phyloP scores from a whole-genome alignment of 2,113 vertebrate genomes.

The Eptesicus fuscus region DNA sequence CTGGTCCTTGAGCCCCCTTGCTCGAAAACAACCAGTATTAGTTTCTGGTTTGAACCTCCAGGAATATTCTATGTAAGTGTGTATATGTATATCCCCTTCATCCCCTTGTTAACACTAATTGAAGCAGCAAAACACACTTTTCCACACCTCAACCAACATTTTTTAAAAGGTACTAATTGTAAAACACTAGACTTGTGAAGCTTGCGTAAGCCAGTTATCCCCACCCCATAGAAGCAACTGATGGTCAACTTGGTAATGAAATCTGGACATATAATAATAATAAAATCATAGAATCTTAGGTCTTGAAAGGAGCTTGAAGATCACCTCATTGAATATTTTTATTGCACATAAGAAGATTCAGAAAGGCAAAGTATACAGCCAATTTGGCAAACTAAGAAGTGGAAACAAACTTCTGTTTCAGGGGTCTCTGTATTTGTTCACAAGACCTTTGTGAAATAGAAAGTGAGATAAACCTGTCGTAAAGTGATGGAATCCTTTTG shows the following conservation, averaged over 20 bases:
- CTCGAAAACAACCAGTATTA: neutral
- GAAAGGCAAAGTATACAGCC: neutral
- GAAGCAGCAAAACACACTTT: neutral
- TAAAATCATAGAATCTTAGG: neutral
- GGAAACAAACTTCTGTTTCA: conserved; percentile 11
- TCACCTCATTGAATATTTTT: neutral
- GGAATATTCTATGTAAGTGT: neutral
- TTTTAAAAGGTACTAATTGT: neutral
- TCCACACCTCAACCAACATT: neutral
- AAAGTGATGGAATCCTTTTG: neutral
- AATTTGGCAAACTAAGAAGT: neutral
- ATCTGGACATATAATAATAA: neutral
- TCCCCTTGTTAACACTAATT: neutral
- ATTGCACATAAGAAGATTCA: neutral
- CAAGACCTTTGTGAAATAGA: neutral
- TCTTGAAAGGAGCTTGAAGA: neutral
- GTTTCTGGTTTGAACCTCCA: neutral
- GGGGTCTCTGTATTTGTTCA: neutral
- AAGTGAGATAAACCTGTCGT: neutral
- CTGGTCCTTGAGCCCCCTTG: neutral
- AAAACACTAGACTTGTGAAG: neutral
- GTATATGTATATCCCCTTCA: neutral
- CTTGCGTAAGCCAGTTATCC: neutral
- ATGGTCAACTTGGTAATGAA: neutral
- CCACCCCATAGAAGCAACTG: neutral